These are phyloP conservation scores for Acleris literana DNA, from an alignment of 2,888 invertebrate genomes.

Conservation along the genomic window DNA sequence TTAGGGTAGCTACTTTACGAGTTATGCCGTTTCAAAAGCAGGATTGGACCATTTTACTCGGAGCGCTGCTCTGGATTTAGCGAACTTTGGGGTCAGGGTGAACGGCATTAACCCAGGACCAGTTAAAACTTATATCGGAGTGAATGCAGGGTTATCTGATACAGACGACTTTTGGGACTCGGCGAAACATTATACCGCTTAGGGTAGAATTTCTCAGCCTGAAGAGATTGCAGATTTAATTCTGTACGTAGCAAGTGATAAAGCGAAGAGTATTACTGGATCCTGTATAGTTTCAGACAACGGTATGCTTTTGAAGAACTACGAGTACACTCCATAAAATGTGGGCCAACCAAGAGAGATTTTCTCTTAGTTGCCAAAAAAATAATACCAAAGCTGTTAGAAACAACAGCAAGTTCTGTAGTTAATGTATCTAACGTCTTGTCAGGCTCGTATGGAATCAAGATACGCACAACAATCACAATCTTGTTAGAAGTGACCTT, in stretches of 20 bases:
- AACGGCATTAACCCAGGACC: slow-evolving; percentile 88
- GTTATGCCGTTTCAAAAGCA: slow-evolving; percentile 85
- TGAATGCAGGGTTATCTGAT: background rate
- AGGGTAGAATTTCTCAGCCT: slow-evolving; percentile 29
- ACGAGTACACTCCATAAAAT: too few relatives aligned
- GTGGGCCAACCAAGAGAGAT: too few relatives aligned
- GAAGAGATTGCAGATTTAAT: too few relatives aligned
- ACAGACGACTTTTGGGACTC: background rate
- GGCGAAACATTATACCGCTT: slow-evolving; percentile 2
- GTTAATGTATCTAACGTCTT: too few relatives aligned
- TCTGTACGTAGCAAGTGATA: slow-evolving; percentile 54
- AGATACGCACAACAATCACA: too few relatives aligned
- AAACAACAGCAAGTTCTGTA: too few relatives aligned
- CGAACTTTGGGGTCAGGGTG: slow-evolving; percentile 83
- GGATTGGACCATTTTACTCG: slow-evolving; percentile 89
- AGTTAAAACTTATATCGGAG: slow-evolving; percentile 65
- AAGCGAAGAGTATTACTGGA: slow-evolving; percentile 57
- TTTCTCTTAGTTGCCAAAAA: too few relatives aligned
- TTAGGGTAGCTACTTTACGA: too few relatives aligned
- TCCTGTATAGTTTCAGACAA: slow-evolving; percentile 46
- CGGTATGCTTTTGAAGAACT: slow-evolving; percentile 37
- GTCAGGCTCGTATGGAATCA: too few relatives aligned
- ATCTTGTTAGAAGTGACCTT: too few relatives aligned
- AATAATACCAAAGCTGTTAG: too few relatives aligned
- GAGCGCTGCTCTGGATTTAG: slow-evolving; percentile 86